Evolutionary conservation across 1,140 invertebrate species (phyloP).

Genomic region (Choristoneura fumiferana): DNA sequence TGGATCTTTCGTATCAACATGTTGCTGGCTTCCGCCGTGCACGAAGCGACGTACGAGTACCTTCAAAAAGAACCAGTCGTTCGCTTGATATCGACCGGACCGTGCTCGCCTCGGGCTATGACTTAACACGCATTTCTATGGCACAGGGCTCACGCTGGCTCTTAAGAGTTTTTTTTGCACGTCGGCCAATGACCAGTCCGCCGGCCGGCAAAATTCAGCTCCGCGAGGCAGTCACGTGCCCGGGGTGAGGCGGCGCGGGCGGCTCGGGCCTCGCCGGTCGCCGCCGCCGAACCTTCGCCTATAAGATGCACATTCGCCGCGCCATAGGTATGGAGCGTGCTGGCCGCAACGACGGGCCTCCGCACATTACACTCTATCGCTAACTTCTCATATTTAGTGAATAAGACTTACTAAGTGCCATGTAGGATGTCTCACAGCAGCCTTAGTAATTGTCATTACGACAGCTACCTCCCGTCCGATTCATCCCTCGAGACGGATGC

Average conservation of each 20-base stretch:
- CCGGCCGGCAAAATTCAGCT: constrained; percentile 63
- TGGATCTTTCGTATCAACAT: constrained; percentile 22
- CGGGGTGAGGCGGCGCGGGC: constrained; percentile 73
- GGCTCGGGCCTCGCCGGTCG: constrained; percentile 31
- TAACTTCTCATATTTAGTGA: constrained; percentile 46
- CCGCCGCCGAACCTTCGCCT: constrained; percentile 67
- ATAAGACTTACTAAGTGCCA: constrained; percentile 58
- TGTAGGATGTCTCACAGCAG: constrained; percentile 77
- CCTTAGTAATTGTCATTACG: constrained; percentile 68
- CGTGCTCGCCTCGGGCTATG: constrained; percentile 40
- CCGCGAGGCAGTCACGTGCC: constrained; percentile 70
- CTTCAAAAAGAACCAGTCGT: constrained; percentile 25
- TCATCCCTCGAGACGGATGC: constrained; percentile 72
- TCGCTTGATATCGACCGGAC: constrained; percentile 28
- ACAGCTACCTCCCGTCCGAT: constrained; percentile 69
- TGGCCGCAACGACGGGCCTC: constrained; percentile 61
- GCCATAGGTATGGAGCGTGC: constrained; percentile 68
- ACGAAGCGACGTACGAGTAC: constrained; percentile 1
- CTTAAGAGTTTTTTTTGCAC: constrained; percentile 56
- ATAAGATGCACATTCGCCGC: constrained; percentile 72
- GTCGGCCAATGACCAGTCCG: constrained; percentile 66
- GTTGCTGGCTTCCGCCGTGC: constrained; percentile 4
- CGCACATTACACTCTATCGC: constrained; percentile 44
- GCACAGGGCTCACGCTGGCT: constrained; percentile 45
- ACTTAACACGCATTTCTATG: constrained; percentile 42